These are phyloP conservation scores for Pogonomyrmex californicus DNA, from an alignment of 1,140 invertebrate genomes.

Conservation along the genomic window DNA sequence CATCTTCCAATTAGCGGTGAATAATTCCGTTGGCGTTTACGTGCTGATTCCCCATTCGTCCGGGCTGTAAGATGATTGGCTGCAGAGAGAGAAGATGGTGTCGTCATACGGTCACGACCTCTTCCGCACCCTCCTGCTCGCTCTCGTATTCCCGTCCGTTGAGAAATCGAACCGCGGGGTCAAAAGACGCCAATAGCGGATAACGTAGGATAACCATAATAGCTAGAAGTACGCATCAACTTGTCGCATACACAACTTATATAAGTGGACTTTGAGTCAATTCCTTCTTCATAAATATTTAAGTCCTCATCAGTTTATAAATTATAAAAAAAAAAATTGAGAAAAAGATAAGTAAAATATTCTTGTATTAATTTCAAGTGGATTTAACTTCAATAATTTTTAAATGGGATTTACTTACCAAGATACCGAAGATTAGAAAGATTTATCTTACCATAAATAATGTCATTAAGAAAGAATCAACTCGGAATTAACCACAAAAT, in stretches of 20 bases:
- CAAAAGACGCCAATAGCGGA: slow-evolving; percentile 36
- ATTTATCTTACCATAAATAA: slow-evolving; percentile 21
- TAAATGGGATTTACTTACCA: background rate
- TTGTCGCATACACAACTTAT: background rate
- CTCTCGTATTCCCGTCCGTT: slow-evolving; percentile 54
- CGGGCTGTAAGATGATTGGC: slow-evolving; percentile 67
- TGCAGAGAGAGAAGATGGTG: slow-evolving; percentile 48
- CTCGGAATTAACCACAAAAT: background rate
- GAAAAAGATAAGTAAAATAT: slow-evolving; percentile 12
- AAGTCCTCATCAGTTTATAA: background rate
- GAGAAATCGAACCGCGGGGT: slow-evolving; percentile 47
- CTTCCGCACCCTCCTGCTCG: slow-evolving; percentile 34
- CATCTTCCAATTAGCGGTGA: slow-evolving; percentile 83
- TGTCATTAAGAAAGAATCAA: background rate
- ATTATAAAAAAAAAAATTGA: background rate
- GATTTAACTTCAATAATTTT: background rate
- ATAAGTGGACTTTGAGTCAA: background rate
- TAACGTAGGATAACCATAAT: slow-evolving; percentile 38
- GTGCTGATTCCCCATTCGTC: slow-evolving; percentile 80
- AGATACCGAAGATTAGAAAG: slow-evolving; percentile 1
- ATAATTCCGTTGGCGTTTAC: slow-evolving; percentile 81
- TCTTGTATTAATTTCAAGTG: background rate
- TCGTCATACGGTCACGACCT: slow-evolving; percentile 56
- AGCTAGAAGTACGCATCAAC: background rate
- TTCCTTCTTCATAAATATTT: background rate